These are phyloP conservation scores for Cryptophagus acutangulus DNA, from an alignment of 2,888 invertebrate genomes.

Conservation along the genomic window DNA sequence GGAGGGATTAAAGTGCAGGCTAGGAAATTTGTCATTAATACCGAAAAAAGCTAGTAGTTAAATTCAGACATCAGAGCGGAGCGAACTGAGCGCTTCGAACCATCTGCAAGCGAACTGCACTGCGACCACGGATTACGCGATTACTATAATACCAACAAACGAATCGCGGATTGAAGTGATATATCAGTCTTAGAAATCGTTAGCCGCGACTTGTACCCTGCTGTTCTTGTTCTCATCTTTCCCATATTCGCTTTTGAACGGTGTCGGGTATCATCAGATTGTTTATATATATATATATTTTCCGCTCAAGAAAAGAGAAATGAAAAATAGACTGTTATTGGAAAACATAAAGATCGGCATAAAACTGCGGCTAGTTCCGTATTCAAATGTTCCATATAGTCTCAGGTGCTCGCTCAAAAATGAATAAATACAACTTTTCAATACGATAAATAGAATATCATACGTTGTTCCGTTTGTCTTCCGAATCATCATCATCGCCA, in stretches of 20 bases:
- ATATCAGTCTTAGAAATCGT: conserved; percentile 41
- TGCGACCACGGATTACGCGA: conserved; percentile 35
- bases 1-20: conserved; percentile 25
- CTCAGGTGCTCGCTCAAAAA: conserved; percentile 37
- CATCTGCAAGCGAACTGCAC: conserved; percentile 38
- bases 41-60: conserved; percentile 27
- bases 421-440: conserved; percentile 37
- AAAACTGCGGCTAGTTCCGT: background rate
- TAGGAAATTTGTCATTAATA: conserved; percentile 29
- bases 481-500: no score
- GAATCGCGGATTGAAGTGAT: conserved; percentile 40
- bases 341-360: background rate
- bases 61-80: conserved; percentile 20
- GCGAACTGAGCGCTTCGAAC: conserved; percentile 28
- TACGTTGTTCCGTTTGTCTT: conserved; percentile 30
- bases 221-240: conserved; percentile 27
- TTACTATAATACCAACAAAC: conserved; percentile 37
- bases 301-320: conserved; percentile 1
- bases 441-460: conserved; percentile 35
- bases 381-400: conserved; percentile 24
- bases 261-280: background rate
- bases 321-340: conserved; percentile 2
- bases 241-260: conserved; percentile 10
- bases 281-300: conserved; percentile 4
- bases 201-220: conserved; percentile 31